phyloP scores from a whole-genome alignment of 2,888 invertebrate species.

The Pimpla rufipes region DNA sequence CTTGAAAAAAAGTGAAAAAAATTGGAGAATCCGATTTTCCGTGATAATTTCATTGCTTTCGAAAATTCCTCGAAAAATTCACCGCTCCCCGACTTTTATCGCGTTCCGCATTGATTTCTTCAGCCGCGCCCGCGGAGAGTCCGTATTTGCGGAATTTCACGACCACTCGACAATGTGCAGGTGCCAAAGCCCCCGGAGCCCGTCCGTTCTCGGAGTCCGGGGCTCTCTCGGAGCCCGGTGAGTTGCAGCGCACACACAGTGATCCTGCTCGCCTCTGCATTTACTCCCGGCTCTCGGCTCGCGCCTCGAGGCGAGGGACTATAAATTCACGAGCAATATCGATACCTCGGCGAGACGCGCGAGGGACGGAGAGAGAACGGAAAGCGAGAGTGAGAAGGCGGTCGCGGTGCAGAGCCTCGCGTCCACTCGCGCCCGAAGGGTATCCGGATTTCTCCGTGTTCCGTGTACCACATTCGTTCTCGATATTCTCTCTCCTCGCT shows the following conservation, averaged over 20 bases:
- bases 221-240: not conserved
- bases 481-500: not conserved
- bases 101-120: not conserved
- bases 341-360: constrained; percentile 51
- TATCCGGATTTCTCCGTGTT: constrained; percentile 67
- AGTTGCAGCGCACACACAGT: not conserved
- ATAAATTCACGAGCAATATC: constrained; percentile 67
- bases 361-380: constrained; percentile 21
- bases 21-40: not conserved
- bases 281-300: constrained; percentile 53
- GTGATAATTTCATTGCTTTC: not conserved
- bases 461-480: constrained; percentile 65
- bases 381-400: constrained; percentile 54
- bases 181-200: not conserved
- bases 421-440: constrained; percentile 59
- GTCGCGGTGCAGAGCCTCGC: constrained; percentile 61
- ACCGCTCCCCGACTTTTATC: not conserved
- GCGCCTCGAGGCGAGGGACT: constrained; percentile 64
- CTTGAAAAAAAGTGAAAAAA: no score
- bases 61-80: not conserved
- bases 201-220: constrained; percentile 8
- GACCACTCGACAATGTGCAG: constrained; percentile 7
- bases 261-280: constrained; percentile 55
- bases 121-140: not conserved
- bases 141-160: not conserved